Conservation (phyloP, 2,113 vertebrate species). For the Tautogolabrus adspersus region DNA sequence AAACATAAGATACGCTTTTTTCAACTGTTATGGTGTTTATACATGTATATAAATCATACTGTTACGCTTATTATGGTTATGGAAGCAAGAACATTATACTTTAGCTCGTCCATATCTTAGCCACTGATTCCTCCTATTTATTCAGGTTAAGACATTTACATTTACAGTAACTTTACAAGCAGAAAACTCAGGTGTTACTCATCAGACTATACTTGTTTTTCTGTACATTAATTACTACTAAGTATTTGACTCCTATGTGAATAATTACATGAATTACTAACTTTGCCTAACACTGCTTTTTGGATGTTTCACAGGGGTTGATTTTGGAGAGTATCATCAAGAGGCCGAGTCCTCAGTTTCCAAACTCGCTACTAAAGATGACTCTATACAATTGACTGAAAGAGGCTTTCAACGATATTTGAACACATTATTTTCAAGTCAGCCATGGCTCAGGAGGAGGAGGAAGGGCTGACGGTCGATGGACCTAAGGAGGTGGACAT, state of each 20-base stretch:
- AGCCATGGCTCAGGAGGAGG: conserved; percentile 91
- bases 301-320: conserved; percentile 67
- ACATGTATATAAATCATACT: neutral
- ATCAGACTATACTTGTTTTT: no score
- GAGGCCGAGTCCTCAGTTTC: conserved; percentile 34
- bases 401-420: neutral
- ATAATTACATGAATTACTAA: neutral
- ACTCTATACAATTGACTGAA: neutral
- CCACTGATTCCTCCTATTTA: no score
- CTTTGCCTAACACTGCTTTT: neutral
- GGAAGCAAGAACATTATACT: no score
- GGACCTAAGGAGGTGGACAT: conserved; percentile 85
- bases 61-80: no score
- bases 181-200: no score
- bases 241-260: no score
- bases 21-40: neutral
- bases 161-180: no score
- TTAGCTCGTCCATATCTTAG: no score
- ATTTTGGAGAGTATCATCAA: conserved; percentile 28
- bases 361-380: neutral
- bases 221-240: no score
- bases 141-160: no score
- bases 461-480: conserved; percentile 74
- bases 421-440: conserved; percentile 14
- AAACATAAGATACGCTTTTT: neutral